Conservation (phyloP, 1,140 invertebrate genomes). For the Drosophila parabipectinata region DNA sequence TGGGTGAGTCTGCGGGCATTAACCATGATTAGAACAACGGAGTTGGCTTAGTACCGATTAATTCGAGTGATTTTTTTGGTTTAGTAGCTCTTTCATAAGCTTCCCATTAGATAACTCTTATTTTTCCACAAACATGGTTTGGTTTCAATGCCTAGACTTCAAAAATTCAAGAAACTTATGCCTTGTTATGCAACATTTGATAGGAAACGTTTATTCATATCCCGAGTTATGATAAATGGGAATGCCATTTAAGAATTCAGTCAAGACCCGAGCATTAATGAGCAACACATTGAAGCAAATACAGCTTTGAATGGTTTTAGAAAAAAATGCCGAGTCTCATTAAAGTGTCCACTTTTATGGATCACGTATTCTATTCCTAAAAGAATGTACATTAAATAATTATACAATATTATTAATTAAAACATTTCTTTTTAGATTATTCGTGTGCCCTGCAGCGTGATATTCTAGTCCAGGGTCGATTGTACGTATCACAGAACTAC, state of each 20-base stretch:
- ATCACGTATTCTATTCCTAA: not conserved
- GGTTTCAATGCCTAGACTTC: too few species aligned
- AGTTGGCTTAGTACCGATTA: too few species aligned
- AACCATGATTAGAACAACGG: not conserved
- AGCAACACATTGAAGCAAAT: not conserved
- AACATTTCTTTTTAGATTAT: constrained; percentile 89
- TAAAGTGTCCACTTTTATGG: too few species aligned
- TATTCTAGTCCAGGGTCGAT: constrained; percentile 95
- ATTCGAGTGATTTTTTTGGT: too few species aligned
- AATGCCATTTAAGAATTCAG: not conserved
- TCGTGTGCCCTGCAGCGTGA: constrained; percentile 98
- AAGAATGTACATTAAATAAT: constrained; percentile 1
- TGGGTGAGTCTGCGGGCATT: constrained; percentile 88
- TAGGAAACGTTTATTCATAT: not conserved
- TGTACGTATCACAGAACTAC: constrained; percentile 97
- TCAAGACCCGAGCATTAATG: not conserved
- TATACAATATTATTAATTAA: not conserved
- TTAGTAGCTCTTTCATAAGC: too few species aligned
- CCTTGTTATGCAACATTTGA: too few species aligned
- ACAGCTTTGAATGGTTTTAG: not conserved
- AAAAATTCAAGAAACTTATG: too few species aligned
- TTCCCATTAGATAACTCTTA: too few species aligned
- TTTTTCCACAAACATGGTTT: too few species aligned
- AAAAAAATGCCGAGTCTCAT: not conserved
- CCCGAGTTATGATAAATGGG: not conserved